Evolutionary conservation across 2,113 vertebrate genomes (phyloP).

Genomic region (Trogon surrucura): DNA sequence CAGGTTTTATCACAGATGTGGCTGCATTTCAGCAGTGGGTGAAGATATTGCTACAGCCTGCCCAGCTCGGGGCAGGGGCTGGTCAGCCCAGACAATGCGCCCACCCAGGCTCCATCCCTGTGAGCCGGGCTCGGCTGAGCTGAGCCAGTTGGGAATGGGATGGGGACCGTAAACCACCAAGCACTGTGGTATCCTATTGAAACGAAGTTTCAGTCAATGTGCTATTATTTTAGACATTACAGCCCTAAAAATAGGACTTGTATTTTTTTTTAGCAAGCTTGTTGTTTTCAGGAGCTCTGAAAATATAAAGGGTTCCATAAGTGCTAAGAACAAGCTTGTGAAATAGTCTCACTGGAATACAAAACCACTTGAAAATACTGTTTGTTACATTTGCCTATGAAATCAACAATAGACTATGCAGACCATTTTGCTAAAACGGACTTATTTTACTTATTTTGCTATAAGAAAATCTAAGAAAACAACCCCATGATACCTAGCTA

Average conservation of each 20-base stretch:
- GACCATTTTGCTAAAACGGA: not conserved
- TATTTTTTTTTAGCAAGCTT: not conserved
- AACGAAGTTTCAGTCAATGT: constrained; percentile 40
- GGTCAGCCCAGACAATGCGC: not conserved
- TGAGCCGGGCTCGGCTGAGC: not conserved
- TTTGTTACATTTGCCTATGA: constrained; percentile 29
- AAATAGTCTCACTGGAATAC: constrained; percentile 42
- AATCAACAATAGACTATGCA: not conserved
- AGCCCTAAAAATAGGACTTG: constrained; percentile 11
- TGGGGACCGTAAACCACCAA: not conserved
- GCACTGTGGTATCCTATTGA: not conserved
- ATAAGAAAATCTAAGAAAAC: not conserved
- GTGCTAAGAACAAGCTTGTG: constrained; percentile 36
- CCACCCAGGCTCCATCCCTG: not conserved
- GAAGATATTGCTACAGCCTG: not conserved
- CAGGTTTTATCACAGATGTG: not conserved
- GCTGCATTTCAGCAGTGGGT: not conserved
- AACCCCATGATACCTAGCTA: not conserved
- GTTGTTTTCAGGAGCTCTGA: constrained; percentile 55
- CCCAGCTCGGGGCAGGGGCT: not conserved
- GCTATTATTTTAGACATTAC: constrained; percentile 29
- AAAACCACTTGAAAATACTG: constrained; percentile 60
- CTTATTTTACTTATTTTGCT: not conserved
- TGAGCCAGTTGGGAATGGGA: not conserved
- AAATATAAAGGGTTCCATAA: constrained; percentile 63